Conservation (phyloP, 2,888 invertebrate species). For the Stramonita haemastoma region DNA sequence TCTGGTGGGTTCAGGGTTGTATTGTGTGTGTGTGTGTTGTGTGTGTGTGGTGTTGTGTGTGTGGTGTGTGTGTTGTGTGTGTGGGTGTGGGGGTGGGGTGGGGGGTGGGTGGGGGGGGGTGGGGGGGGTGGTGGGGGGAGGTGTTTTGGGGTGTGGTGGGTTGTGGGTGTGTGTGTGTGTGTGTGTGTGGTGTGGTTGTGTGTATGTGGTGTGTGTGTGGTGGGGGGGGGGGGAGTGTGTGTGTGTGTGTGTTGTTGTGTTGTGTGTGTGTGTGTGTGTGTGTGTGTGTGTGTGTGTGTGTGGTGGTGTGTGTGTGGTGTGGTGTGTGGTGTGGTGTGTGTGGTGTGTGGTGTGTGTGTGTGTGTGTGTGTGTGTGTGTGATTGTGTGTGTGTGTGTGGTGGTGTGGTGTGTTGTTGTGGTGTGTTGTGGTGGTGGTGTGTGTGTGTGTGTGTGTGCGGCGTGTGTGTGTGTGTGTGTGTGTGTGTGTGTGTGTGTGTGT, state of each 20-base stretch:
- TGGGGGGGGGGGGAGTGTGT: too few species aligned
- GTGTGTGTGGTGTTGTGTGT: background rate
- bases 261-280: background rate
- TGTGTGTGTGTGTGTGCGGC: background rate
- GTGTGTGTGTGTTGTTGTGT: background rate
- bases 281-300: background rate
- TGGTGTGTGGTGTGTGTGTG: background rate
- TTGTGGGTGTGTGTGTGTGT: background rate
- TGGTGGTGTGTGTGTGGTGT: background rate
- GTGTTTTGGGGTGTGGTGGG: background rate
- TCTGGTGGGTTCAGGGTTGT: slow-evolving; percentile 81
- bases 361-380: background rate
- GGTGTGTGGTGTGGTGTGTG: background rate
- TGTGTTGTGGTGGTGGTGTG: too few species aligned
- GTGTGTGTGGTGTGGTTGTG: background rate
- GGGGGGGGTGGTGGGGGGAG: background rate
- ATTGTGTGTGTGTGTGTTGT: background rate
- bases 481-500: background rate
- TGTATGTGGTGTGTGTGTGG: background rate
- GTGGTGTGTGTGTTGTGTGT: background rate
- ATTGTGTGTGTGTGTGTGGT: too few species aligned
- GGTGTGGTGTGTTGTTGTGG: background rate
- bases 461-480: background rate
- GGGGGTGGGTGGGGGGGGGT: background rate
- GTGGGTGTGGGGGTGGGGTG: too few species aligned